phyloP scores from a whole-genome alignment of 2,797 vertebrate genomes.

The Lacerta agilis region DNA sequence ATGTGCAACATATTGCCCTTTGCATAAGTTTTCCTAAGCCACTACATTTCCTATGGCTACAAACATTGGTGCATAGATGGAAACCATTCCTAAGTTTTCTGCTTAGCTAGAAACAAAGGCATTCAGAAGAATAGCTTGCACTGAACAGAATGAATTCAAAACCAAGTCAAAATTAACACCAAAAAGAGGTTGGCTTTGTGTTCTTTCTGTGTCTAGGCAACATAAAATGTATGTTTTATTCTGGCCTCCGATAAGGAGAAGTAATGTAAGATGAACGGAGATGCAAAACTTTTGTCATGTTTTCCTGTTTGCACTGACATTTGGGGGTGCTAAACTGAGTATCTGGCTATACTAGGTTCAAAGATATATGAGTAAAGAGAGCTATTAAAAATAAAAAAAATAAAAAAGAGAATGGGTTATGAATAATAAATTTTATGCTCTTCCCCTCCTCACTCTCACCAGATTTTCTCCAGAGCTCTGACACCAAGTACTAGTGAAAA shows the following conservation, averaged over 20 bases:
- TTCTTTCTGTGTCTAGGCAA: constrained; percentile 28
- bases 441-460: constrained; percentile 39
- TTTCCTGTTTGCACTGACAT: constrained; percentile 21
- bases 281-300: constrained; percentile 39
- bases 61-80: background rate
- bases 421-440: constrained; percentile 27
- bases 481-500: constrained; percentile 48
- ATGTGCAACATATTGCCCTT: background rate
- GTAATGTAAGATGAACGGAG: constrained; percentile 32
- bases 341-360: constrained; percentile 43
- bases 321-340: constrained; percentile 13
- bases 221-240: constrained; percentile 35
- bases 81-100: constrained; percentile 17
- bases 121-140: constrained; percentile 12
- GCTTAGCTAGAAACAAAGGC: background rate
- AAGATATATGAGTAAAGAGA: background rate
- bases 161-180: constrained; percentile 5
- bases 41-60: background rate
- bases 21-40: background rate
- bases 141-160: constrained; percentile 4
- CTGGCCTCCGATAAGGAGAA: constrained; percentile 1
- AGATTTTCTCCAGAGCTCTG: constrained; percentile 41
- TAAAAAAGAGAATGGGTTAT: constrained; percentile 6
- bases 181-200: constrained; percentile 2
- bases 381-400: constrained; percentile 18